A percentile compares a stretch with the other conserved stretches of the same genome.
phyloP scores from a whole-genome alignment of 2,113 vertebrate species.

The Ammodytes marinus region DNA sequence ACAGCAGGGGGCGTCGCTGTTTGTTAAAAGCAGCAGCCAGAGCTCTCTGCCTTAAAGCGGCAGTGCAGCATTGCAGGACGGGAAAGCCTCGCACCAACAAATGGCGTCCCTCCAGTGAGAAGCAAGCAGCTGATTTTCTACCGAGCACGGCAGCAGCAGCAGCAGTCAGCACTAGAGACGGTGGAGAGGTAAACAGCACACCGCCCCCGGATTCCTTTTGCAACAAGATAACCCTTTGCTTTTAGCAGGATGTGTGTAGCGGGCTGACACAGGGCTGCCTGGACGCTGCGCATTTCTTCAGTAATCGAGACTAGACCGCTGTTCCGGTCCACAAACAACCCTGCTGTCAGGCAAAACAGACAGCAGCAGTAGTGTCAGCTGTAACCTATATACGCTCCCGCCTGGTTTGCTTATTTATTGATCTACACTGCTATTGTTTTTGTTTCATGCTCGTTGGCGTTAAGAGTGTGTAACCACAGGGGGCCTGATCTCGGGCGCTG shows the following conservation, averaged over 20 bases:
- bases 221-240: neutral
- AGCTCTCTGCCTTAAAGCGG: conserved; percentile 42
- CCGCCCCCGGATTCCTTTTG: conserved; percentile 42
- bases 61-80: conserved; percentile 45
- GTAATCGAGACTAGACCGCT: conserved; percentile 22
- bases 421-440: neutral
- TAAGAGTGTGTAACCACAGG: conserved; percentile 8
- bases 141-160: conserved; percentile 55
- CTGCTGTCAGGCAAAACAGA: conserved; percentile 34
- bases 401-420: conserved; percentile 36
- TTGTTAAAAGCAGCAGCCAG: neutral
- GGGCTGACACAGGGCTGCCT: conserved; percentile 1
- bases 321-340: conserved; percentile 36
- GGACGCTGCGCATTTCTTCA: conserved; percentile 39
- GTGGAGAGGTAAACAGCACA: conserved; percentile 67
- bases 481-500: conserved; percentile 43
- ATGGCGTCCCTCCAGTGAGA: conserved; percentile 83
- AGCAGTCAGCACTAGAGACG: neutral
- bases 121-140: conserved; percentile 80
- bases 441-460: conserved; percentile 13
- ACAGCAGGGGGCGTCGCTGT: conserved; percentile 60
- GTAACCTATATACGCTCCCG: conserved; percentile 24
- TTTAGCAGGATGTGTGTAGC: conserved; percentile 9
- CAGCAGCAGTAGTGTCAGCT: conserved; percentile 34
- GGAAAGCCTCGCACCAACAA: conserved; percentile 70